Base-by-base conservation (phyloP, 2,797 vertebrate genomes). In the Gymnocypris eckloni region DNA sequence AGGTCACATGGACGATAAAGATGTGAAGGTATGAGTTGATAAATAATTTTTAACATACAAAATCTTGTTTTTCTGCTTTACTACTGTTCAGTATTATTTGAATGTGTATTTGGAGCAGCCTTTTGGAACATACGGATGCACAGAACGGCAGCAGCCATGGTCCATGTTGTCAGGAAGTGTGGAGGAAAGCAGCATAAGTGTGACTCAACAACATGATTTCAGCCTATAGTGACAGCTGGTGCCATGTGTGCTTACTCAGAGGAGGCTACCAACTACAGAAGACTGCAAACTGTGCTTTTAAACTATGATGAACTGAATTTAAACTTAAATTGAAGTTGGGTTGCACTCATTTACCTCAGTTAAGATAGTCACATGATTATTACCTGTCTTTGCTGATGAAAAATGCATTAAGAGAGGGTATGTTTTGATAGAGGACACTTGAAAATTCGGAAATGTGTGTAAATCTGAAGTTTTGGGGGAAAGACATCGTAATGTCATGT, bases 1-100 rank as follows among this genome's bases (percentile, higher is more conserved):
- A 28, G 86, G 92, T 93, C 92, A 91, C 91, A 90, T 92, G 92
- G 94, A 95, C 87, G 92, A 92, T 90, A 93, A 93, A 18, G 95
- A 95, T 86, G 92, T 94, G 25, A 87, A 95, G 94, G 95, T 96
- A 93, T 64, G 83, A 15, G 6, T 52, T 50, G 41, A 50, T 54
- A 39, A 77, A 64, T 37, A 45, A 73, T 73, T 41, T 45, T 25
- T 41, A 9, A 72, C 22, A 45, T 25, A 48, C 11, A 28, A 28
- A 54, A 54, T 76, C 11, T 20, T 76, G 4, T 33, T 37, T 20
- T 76, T 28, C 37, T 28, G 15, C n/a, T 37, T 43, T 6, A 28
- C 37, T 20, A 18, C 3, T 70, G 25, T 37, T 4, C 39, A 20
- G 25, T 50, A 22, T 50, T 12, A 71, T 52, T 52, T 39, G 22